phyloP scores from a whole-genome alignment of 30 jellyfish, hydroid and myxozoan genomes.

The Mastigias papua region DNA sequence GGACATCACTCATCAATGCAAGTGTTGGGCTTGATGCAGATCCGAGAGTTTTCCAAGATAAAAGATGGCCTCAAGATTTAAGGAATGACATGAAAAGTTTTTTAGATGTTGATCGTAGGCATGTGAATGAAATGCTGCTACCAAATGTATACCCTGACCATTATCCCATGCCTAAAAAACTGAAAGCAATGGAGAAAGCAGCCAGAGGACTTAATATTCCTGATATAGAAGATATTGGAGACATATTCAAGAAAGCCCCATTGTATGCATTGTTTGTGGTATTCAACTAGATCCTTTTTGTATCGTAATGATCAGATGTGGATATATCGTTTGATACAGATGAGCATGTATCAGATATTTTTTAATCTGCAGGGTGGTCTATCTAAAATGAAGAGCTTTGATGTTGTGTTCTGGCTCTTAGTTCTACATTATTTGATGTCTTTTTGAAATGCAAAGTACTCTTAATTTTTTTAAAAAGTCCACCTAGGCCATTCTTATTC shows the following conservation, averaged over 20 bases:
- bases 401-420: no score
- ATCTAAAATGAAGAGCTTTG: no score
- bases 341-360: no score
- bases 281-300: no score
- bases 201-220: constrained; percentile 52
- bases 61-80: constrained; percentile 67
- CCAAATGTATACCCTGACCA: constrained; percentile 69
- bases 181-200: constrained; percentile 69
- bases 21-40: constrained; percentile 78
- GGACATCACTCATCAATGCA: constrained; percentile 82
- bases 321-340: no score
- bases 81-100: constrained; percentile 41
- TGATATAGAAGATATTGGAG: constrained; percentile 77
- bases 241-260: constrained; percentile 48
- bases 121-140: constrained; percentile 51
- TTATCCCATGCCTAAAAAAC: constrained; percentile 48
- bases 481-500: no score
- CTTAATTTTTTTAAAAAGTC: no score
- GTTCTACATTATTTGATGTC: no score
- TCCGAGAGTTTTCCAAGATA: constrained; percentile 47
- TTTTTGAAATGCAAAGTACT: no score
- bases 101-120: constrained; percentile 44
- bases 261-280: constrained; percentile 32
- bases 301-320: no score
- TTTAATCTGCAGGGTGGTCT: no score